These are phyloP conservation scores for Ptyas mucosa DNA, from an alignment of 2,113 vertebrate species.

Conservation along the genomic window DNA sequence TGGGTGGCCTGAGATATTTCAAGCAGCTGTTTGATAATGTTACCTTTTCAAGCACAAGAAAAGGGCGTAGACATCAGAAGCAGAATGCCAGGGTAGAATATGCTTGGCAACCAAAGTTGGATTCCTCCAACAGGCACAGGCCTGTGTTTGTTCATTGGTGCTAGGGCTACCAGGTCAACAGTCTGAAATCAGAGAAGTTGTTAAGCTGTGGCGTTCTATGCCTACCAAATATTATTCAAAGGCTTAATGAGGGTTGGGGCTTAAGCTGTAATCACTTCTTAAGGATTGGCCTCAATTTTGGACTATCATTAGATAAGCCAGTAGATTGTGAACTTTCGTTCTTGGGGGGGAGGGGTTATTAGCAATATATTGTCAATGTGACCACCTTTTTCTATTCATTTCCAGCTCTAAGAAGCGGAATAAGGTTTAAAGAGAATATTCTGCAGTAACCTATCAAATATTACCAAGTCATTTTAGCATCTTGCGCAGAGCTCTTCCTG, in stretches of 20 bases:
- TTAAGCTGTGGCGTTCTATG: background rate
- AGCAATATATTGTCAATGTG: background rate
- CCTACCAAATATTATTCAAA: background rate
- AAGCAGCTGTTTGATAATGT: constrained; percentile 17
- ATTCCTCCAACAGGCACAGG: background rate
- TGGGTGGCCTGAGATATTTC: constrained; percentile 29
- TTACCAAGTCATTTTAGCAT: background rate
- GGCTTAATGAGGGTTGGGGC: background rate
- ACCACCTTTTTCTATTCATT: background rate
- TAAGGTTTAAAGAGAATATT: background rate
- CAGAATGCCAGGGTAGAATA: constrained; percentile 4
- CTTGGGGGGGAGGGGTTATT: background rate
- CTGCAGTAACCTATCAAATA: background rate
- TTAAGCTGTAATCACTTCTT: background rate
- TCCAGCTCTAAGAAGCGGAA: background rate
- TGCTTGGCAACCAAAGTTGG: background rate
- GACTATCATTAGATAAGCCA: background rate
- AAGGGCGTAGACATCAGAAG: background rate
- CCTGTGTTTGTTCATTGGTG: background rate
- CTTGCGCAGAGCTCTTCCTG: background rate
- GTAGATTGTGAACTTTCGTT: background rate
- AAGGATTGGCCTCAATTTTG: background rate
- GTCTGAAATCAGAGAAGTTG: background rate
- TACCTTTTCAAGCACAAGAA: constrained; percentile 5
- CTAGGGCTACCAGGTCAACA: constrained; percentile 3